These are phyloP conservation scores for Periparus ater DNA, from an alignment of 2,797 vertebrate species.

Conservation along the genomic window DNA sequence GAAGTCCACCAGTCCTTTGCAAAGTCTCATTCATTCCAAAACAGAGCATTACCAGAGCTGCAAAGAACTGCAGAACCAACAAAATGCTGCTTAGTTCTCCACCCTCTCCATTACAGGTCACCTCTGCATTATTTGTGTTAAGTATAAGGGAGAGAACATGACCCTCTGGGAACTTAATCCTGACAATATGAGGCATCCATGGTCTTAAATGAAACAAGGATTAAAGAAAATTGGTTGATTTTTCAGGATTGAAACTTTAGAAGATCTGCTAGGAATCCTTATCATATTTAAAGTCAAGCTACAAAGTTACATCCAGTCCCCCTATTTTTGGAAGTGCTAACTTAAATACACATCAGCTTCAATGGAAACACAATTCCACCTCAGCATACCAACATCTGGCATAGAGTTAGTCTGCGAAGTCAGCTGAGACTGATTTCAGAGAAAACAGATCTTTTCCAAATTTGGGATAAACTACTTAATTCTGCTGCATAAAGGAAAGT, in stretches of 20 bases:
- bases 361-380: not conserved
- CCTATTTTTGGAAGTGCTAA: not conserved
- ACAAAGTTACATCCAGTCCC: not conserved
- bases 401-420: not conserved
- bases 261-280: not conserved
- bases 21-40: not conserved
- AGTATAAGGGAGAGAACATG: fast-evolving
- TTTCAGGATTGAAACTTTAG: not conserved
- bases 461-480: not conserved
- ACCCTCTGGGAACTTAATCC: not conserved
- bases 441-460: not conserved
- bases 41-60: not conserved
- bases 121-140: fast-evolving
- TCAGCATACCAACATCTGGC: not conserved
- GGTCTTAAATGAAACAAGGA: not conserved
- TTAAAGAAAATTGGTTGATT: not conserved
- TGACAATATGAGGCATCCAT: not conserved
- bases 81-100: not conserved
- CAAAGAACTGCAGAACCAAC: not conserved
- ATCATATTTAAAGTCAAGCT: not conserved
- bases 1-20: not conserved
- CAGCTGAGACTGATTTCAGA: not conserved
- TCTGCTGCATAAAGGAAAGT: not conserved
- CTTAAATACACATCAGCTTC: not conserved
- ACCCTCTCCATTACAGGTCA: not conserved